A percentile compares a stretch with the other conserved stretches of the same genome.
These are phyloP conservation scores for Athalia circularis DNA, from an alignment of 2,888 invertebrate species.

Conservation along the genomic window DNA sequence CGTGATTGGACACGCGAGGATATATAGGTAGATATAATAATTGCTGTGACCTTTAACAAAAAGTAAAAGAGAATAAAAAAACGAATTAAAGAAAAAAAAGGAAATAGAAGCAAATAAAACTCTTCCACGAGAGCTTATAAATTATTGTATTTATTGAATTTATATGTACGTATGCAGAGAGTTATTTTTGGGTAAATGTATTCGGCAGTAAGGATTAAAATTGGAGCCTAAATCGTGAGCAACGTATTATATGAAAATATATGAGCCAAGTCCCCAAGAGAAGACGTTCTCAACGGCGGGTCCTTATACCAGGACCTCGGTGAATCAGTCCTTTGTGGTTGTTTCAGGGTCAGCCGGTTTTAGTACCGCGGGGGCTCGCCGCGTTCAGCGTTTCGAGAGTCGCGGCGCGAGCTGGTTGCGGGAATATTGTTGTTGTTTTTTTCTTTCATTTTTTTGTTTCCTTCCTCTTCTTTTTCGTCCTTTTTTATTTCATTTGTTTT, in stretches of 20 bases:
- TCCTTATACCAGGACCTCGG: conserved; percentile 57
- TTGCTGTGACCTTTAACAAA: conserved; percentile 24
- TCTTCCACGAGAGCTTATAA: background rate
- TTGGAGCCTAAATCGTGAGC: conserved; percentile 17
- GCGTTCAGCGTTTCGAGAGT: conserved; percentile 24
- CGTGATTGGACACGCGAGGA: too few species aligned
- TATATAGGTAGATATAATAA: too few species aligned
- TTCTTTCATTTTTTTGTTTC: background rate
- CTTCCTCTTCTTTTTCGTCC: background rate
- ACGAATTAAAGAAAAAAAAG: background rate
- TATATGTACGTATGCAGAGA: background rate
- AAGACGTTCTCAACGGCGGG: conserved; percentile 24
- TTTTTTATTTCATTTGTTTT: conserved; percentile 5
- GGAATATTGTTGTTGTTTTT: conserved; percentile 7
- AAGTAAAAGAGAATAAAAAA: background rate
- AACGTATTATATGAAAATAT: background rate
- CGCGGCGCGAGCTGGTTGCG: conserved; percentile 37
- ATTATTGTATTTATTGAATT: background rate
- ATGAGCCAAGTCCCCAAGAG: conserved; percentile 26
- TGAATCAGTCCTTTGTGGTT: conserved; percentile 72
- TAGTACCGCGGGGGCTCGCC: conserved; percentile 54
- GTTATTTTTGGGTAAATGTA: too few species aligned
- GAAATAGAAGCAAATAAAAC: background rate
- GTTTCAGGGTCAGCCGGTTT: conserved; percentile 74
- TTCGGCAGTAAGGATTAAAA: conserved; percentile 14